A percentile compares a stretch with the other conserved stretches of the same genome.
Conservation (phyloP, 1,140 invertebrate genomes). For the Antheraea mylitta region DNA sequence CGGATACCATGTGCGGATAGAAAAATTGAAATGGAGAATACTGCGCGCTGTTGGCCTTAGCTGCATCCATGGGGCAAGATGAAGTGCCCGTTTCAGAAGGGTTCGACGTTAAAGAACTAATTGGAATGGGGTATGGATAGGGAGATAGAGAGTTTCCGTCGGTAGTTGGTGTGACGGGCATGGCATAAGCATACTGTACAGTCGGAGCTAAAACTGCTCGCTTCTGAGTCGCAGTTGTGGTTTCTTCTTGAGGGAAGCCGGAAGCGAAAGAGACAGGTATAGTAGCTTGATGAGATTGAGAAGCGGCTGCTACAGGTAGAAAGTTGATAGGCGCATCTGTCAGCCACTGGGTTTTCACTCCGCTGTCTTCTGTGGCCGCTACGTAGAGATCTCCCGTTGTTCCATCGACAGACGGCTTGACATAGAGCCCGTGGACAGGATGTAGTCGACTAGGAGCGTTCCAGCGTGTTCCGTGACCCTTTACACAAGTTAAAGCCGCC, state of each 20-base stretch:
- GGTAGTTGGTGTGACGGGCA: constrained; percentile 28
- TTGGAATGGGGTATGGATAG: constrained; percentile 39
- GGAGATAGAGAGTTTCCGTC: constrained; percentile 31
- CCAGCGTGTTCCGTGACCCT: constrained; percentile 33
- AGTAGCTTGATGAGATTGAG: constrained; percentile 28
- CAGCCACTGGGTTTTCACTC: constrained; percentile 58
- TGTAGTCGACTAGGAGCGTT: constrained; percentile 38
- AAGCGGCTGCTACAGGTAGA: constrained; percentile 34
- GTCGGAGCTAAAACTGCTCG: constrained; percentile 40
- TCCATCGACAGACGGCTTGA: constrained; percentile 61
- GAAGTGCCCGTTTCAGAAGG: constrained; percentile 27
- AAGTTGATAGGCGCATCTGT: constrained; percentile 63
- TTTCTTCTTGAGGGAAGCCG: constrained; percentile 38
- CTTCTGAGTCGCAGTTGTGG: constrained; percentile 37
- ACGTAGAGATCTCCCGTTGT: constrained; percentile 67
- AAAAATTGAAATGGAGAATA: constrained; percentile 49
- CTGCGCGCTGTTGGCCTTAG: constrained; percentile 20
- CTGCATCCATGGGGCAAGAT: constrained; percentile 23
- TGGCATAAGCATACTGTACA: constrained; percentile 48
- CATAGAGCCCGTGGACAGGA: constrained; percentile 60
- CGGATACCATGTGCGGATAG: constrained; percentile 62
- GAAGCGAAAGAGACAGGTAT: constrained; percentile 34
- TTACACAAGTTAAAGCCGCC: constrained; percentile 12
- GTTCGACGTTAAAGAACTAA: constrained; percentile 10
- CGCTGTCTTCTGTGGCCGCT: constrained; percentile 63